These are phyloP conservation scores for Darevskia mixta DNA, from an alignment of 2,797 vertebrate species.

Conservation along the genomic window DNA sequence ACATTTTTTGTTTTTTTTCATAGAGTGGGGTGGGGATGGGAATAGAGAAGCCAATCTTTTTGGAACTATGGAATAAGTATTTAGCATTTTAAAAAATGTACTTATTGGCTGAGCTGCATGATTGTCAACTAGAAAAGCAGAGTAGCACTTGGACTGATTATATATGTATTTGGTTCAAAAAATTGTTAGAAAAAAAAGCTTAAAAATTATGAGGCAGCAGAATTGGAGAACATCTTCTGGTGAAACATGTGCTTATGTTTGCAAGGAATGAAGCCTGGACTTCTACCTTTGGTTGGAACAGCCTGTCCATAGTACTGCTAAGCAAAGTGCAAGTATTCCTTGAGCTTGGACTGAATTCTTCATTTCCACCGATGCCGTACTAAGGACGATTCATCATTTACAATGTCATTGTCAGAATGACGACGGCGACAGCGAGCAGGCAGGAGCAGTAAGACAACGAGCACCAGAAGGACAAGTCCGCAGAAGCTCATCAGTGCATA, in stretches of 20 bases:
- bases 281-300: conserved; percentile 41
- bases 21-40: conserved; percentile 4
- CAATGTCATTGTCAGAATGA: conserved; percentile 79
- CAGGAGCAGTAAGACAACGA: conserved; percentile 86
- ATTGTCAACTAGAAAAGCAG: conserved; percentile 58
- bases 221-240: conserved; percentile 59
- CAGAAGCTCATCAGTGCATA: conserved; percentile 92
- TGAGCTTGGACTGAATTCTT: conserved; percentile 36
- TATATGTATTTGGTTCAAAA: conserved; percentile 71
- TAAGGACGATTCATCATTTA: conserved; percentile 94
- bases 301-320: neutral
- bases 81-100: conserved; percentile 38
- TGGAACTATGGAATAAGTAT: conserved; percentile 54
- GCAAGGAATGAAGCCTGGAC: conserved; percentile 42
- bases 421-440: conserved; percentile 75
- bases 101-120: conserved; percentile 39
- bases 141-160: conserved; percentile 67
- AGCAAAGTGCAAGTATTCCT: conserved; percentile 9
- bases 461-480: conserved; percentile 84
- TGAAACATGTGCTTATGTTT: neutral
- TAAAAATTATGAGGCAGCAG: conserved; percentile 56
- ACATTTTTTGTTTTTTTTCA: conserved; percentile 38
- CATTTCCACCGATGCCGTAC: conserved; percentile 96
- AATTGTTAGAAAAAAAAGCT: conserved; percentile 76
- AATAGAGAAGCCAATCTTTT: conserved; percentile 23